phyloP scores from a whole-genome alignment of 2,113 vertebrate species.

The Sorex fumeus region DNA sequence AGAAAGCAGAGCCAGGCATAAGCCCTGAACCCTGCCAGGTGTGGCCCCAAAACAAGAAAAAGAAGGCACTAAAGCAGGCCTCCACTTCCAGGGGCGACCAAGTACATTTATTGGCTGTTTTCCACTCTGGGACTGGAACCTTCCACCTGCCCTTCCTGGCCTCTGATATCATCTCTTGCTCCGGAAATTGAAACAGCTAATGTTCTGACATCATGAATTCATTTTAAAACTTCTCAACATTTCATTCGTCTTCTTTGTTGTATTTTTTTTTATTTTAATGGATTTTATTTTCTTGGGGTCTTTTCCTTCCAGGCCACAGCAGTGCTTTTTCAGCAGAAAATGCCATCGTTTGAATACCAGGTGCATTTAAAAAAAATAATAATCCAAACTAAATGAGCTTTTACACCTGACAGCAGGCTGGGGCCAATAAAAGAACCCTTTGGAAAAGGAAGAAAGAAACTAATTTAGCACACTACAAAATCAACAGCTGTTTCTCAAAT shows the following conservation, averaged over 20 bases:
- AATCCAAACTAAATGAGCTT: constrained; percentile 66
- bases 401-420: constrained; percentile 58
- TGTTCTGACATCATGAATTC: background rate
- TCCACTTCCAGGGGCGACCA: background rate
- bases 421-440: constrained; percentile 59
- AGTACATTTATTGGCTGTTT: background rate
- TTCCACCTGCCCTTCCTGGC: background rate
- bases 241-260: too few relatives aligned
- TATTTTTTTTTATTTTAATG: background rate
- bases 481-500: constrained; percentile 62
- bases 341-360: constrained; percentile 56
- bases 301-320: background rate
- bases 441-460: constrained; percentile 53
- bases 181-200: background rate
- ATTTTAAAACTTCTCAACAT: background rate
- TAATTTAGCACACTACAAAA: constrained; percentile 39
- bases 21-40: too few relatives aligned
- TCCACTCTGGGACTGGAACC: background rate
- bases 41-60: too few relatives aligned
- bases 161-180: background rate
- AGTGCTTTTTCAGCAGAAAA: constrained; percentile 19
- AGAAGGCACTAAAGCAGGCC: background rate
- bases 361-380: constrained; percentile 58
- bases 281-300: constrained; percentile 38
- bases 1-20: too few relatives aligned